Base-by-base conservation (phyloP, 2,113 vertebrate species). In the Cryptoleucopteryx plumbea region DNA sequence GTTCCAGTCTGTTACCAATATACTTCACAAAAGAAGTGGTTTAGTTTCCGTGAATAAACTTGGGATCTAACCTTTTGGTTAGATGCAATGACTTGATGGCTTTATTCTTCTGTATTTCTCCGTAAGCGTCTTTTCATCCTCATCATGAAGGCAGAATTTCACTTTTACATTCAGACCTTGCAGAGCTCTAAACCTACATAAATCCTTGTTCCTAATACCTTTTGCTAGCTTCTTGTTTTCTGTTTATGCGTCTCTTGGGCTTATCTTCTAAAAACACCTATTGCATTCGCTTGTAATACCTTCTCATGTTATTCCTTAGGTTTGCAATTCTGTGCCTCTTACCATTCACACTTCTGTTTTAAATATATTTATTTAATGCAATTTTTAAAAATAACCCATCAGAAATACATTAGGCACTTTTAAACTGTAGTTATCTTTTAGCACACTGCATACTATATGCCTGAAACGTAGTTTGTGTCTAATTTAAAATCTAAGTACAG, bases 81-180 rank as follows among this genome's bases (percentile, higher is more conserved):
- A 53, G 26, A 42, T 83, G 61, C 31, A 79, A 40, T 9, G 34
- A 32, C 36, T 61, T 34, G 5, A 74, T n/a, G 38, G 16, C 31
- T 93, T 74, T 79, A 47, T 56, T 75, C 52, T 79, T 66, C 36
- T 34, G 26, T 43, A 26, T 62, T 82, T 91, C 47, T 62, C 56
- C 19, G 23, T 0, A 0, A 65, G 16, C 10, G 11, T n/a, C 34
- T 68, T 63, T 47, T 52, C 55, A 11, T 25, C 45, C 16, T 71
- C 38, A 47, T 7, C 34, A 22, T 27, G 12, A 92, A 67, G 42
- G 50, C 21, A 75, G 67, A 92, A 72, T 63, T 75, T 62, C 42
- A 34, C 11, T 15, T 36, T 61, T 16, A 31, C 11, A 29, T 56
- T 48, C 48, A 55, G 23, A 67, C 27, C 15, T 73, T 43, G 42